Percentiles rank a stretch among this genome's conserved stretches.
Evolutionary conservation across 2,113 vertebrate species (phyloP).

Genomic region (Uropsilus gracilis): DNA sequence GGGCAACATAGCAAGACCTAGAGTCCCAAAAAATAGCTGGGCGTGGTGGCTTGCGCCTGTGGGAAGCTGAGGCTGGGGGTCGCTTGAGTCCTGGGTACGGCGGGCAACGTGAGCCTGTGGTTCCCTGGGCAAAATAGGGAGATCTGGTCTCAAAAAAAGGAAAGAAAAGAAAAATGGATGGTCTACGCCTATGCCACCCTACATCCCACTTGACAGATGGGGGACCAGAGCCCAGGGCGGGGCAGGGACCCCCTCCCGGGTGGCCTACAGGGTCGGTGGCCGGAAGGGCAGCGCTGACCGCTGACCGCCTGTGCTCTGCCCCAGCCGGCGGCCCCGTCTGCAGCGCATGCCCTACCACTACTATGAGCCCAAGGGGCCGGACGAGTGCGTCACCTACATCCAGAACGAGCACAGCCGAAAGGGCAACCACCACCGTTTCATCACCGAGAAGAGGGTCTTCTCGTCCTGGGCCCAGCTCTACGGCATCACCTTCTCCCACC

Average conservation of each 20-base stretch:
- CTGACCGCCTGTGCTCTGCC: background rate
- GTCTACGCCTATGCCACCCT: background rate
- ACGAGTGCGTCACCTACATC: slow-evolving; percentile 95
- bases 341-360: slow-evolving; percentile 96
- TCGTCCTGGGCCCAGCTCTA: slow-evolving; percentile 95
- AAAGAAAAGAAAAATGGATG: background rate
- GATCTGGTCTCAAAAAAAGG: too few relatives aligned
- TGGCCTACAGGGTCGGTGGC: background rate
- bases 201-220: background rate
- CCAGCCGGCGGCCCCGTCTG: slow-evolving; percentile 85
- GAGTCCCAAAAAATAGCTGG: too few relatives aligned
- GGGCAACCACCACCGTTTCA: slow-evolving; percentile 98
- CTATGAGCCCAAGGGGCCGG: slow-evolving; percentile 94
- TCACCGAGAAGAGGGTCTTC: slow-evolving; percentile 97
- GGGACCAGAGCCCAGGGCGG: background rate
- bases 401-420: slow-evolving; percentile 92
- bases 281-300: background rate
- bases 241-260: background rate
- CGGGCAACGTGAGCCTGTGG: too few relatives aligned
- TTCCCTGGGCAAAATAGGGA: too few relatives aligned
- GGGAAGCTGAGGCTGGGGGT: too few relatives aligned
- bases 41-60: too few relatives aligned
- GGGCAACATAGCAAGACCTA: too few relatives aligned
- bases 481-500: slow-evolving; percentile 95
- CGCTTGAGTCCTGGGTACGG: too few relatives aligned